phyloP scores from a whole-genome alignment of 2,113 vertebrate genomes.

The Larimichthys polyactis region DNA sequence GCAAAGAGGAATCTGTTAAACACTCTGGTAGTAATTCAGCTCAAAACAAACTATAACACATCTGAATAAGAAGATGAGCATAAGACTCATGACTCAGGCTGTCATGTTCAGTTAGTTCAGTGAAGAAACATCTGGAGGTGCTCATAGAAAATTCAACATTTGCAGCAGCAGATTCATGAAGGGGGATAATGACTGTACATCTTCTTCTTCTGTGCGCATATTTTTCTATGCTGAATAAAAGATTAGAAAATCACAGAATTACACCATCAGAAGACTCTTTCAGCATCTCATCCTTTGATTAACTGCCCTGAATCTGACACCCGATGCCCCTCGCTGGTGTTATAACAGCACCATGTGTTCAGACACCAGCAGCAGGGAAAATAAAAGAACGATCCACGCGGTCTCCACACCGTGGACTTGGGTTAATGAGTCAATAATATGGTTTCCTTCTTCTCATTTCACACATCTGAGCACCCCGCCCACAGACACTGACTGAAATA shows the following conservation, averaged over 20 bases:
- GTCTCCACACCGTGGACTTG: slow-evolving; percentile 18
- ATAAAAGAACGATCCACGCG: slow-evolving; percentile 1
- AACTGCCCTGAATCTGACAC: slow-evolving; percentile 1
- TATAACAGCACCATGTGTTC: slow-evolving; percentile 23
- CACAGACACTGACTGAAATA: slow-evolving; percentile 62
- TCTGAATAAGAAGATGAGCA: too few relatives aligned
- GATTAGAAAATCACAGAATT: neutral
- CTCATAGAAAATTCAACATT: too few relatives aligned
- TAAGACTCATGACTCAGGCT: too few relatives aligned
- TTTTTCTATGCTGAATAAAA: neutral
- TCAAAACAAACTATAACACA: too few relatives aligned
- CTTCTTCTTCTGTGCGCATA: too few relatives aligned
- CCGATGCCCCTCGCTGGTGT: slow-evolving; percentile 14
- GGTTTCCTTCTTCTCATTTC: slow-evolving; percentile 64
- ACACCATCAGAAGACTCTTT: neutral
- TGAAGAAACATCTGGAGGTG: too few relatives aligned
- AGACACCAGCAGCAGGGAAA: neutral
- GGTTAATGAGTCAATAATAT: slow-evolving; percentile 66
- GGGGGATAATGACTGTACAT: too few relatives aligned
- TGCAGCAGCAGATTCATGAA: too few relatives aligned
- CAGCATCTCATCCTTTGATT: neutral
- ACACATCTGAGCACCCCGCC: slow-evolving; percentile 62
- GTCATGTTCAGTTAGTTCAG: too few relatives aligned
- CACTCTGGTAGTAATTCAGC: too few relatives aligned
- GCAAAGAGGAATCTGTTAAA: too few relatives aligned